Evolutionary conservation across 2,888 invertebrate species (phyloP).

Genomic region (Eudasyphora cyanicolor): DNA sequence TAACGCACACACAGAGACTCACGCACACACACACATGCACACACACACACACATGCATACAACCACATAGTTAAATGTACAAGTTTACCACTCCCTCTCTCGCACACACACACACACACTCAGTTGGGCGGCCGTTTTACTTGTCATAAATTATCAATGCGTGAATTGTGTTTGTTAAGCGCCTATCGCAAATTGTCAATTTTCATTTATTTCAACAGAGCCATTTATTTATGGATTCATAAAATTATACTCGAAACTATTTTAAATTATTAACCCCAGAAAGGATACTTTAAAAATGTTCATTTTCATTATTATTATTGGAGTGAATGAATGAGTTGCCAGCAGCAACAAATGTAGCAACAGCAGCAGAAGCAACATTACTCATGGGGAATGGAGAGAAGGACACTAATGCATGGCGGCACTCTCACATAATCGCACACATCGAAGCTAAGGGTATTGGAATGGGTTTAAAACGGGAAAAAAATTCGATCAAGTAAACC

Average conservation of each 20-base stretch:
- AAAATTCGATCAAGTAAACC: background rate
- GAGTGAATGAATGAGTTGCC: background rate
- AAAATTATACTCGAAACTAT: constrained; percentile 8
- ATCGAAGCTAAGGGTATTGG: too few relatives aligned
- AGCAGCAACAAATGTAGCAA: too few relatives aligned
- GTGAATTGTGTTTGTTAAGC: background rate
- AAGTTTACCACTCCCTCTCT: background rate
- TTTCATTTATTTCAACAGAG: constrained; percentile 14
- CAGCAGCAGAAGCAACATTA: too few relatives aligned
- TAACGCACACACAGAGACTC: background rate
- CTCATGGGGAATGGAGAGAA: too few relatives aligned
- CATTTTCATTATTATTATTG: background rate
- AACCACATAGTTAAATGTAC: background rate
- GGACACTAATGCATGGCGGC: background rate
- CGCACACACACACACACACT: background rate
- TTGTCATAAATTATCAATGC: constrained; percentile 1
- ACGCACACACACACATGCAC: background rate
- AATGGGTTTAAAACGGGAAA: background rate
- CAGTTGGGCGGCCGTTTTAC: background rate
- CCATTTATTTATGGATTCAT: constrained; percentile 21
- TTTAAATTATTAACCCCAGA: constrained; percentile 11
- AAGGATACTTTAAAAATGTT: background rate
- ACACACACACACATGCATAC: background rate
- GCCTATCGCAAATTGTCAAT: background rate
- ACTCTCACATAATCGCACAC: background rate